Evolutionary conservation across 2,113 vertebrate genomes (phyloP).

Genomic region (Istiophorus platypterus): DNA sequence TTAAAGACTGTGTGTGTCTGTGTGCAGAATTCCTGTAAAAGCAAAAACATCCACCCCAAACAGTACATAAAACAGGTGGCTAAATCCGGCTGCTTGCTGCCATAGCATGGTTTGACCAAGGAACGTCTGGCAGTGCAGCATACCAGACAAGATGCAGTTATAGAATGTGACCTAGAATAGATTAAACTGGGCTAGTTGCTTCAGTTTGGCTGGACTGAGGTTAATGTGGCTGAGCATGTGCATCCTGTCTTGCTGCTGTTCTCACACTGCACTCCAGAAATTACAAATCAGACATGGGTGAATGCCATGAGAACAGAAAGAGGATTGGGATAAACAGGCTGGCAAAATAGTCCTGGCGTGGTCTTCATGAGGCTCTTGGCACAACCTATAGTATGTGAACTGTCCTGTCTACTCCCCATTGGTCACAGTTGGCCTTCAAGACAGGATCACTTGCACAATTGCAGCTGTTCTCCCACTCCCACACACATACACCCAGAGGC

Average conservation of each 20-base stretch:
- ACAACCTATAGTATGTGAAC: conserved; percentile 44
- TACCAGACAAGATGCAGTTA: conserved; percentile 55
- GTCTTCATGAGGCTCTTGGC: conserved; percentile 46
- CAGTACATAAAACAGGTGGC: conserved; percentile 77
- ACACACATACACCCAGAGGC: conserved; percentile 58
- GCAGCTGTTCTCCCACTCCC: conserved; percentile 79
- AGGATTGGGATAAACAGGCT: conserved; percentile 38
- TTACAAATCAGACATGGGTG: conserved; percentile 40
- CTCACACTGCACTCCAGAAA: conserved; percentile 44
- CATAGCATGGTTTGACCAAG: conserved; percentile 53
- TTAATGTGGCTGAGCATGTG: conserved; percentile 43
- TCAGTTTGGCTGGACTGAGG: conserved; percentile 52
- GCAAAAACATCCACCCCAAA: conserved; percentile 71
- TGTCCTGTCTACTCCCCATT: conserved; percentile 54
- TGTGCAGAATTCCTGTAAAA: conserved; percentile 63
- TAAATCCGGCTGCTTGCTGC: conserved; percentile 60
- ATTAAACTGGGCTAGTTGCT: conserved; percentile 34
- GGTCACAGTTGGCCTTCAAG: conserved; percentile 74
- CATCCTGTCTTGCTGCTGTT: conserved; percentile 38
- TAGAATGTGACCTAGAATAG: conserved; percentile 65
- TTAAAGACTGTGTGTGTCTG: conserved; percentile 46
- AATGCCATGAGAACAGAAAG: conserved; percentile 55
- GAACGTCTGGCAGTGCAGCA: conserved; percentile 63
- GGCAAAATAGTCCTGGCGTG: conserved; percentile 33
- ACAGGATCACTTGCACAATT: conserved; percentile 75